Evolutionary conservation across 2,797 vertebrate species (phyloP).

Genomic region (Tangara arthus): DNA sequence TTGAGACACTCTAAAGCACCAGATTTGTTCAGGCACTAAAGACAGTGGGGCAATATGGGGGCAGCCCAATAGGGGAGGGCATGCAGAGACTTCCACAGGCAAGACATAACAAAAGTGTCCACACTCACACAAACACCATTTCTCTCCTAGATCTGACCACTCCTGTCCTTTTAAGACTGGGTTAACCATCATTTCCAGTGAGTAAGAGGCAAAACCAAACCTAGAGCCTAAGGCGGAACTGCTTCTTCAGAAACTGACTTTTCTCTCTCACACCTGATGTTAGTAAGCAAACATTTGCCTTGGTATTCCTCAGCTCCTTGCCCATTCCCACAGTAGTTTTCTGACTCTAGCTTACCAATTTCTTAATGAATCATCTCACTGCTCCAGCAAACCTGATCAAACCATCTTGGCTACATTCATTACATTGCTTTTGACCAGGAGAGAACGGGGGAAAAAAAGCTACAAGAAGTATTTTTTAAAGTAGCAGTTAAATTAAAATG

Average conservation of each 20-base stretch:
- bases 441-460: background rate
- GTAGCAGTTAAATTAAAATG: background rate
- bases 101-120: background rate
- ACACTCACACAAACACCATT: background rate
- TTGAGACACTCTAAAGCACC: background rate
- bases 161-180: background rate
- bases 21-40: background rate
- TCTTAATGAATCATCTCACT: background rate
- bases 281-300: background rate
- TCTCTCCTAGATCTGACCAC: background rate
- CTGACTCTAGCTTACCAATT: background rate
- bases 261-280: background rate
- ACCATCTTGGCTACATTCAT: background rate
- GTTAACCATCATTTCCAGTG: background rate
- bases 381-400: background rate
- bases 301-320: background rate
- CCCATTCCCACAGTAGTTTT: background rate
- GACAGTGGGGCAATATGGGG: accelerated
- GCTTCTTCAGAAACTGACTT: background rate
- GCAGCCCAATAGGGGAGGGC: accelerated
- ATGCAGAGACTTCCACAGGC: background rate
- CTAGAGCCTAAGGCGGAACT: background rate
- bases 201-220: background rate
- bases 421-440: background rate
- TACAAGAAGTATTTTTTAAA: background rate